Evolutionary conservation across 2,888 invertebrate genomes (phyloP), one percentile per base, ranked within the genome.

Genomic region (Epistrophe eligans): DNA sequence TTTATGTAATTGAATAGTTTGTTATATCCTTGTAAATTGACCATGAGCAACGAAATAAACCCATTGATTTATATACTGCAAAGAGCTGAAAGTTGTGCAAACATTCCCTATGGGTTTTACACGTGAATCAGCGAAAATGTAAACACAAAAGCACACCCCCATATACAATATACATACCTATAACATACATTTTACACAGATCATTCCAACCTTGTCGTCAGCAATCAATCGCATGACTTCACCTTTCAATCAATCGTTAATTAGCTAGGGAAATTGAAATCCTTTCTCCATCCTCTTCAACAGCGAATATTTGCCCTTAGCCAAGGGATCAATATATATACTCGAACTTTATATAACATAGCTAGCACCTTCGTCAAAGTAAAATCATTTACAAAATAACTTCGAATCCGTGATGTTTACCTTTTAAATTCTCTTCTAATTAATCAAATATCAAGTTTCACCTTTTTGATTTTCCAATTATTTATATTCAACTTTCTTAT

Each of bases 171-270:
- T 24, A 24, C 1, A 24, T 24, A 24, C 24, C 24, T 24, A 24
- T 3, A 24, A 24, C 3, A 1, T 24, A 32, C 17, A 35, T 45
- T 67, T 52, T 60, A 55, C 60, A 82, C 19, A 71, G 64, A 79
- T 58, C 55, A 28, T 60, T 57, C 17, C 45, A 40, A 45, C 50
- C 62, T 55, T 57, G 32, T 79, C 70, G 57, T 71, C 66, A 50
- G 74, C 64, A 87, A 82, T 87, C 85, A 87, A 87, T 77, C 71
- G 85, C 85, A 87, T 87, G 82, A 79, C 82, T 87, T 74, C 85
- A 82, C 77, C 79, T 79, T 82, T 79, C 85, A 85, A 87, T 87
- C 82, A 87, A 79, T 79, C 85, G 77, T 77, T 87, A 87, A 87
- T 87, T 87, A 87, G 85, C 82, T 82, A 66, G 73, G 67, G 73